phyloP scores from a whole-genome alignment of 2,888 invertebrate genomes.

The Zygothrica quintamaculata region DNA sequence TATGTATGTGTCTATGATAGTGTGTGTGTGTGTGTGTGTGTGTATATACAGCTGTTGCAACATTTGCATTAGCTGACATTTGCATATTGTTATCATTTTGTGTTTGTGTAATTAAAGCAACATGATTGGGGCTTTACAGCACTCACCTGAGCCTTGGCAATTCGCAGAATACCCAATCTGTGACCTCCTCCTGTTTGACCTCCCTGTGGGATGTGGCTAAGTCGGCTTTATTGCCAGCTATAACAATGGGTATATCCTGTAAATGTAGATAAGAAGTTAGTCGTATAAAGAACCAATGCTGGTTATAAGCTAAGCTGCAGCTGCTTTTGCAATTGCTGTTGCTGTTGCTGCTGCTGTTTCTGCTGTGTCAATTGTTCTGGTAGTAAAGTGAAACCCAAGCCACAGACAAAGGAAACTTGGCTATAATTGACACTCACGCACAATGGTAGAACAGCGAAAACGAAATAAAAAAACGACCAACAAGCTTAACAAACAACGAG shows the following conservation, averaged over 20 bases:
- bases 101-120: conserved; percentile 40
- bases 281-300: conserved; percentile 8
- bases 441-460: conserved; percentile 30
- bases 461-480: conserved; percentile 24
- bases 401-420: conserved; percentile 42
- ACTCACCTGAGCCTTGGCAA: conserved; percentile 89
- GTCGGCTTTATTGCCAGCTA: conserved; percentile 94
- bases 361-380: conserved; percentile 10
- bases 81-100: conserved; percentile 25
- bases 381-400: conserved; percentile 33
- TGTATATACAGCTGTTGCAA: conserved; percentile 3
- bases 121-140: neutral
- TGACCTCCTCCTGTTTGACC: conserved; percentile 91
- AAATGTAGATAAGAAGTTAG: conserved; percentile 61
- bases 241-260: conserved; percentile 92
- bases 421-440: conserved; percentile 60
- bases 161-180: conserved; percentile 92
- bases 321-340: neutral
- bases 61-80: conserved; percentile 36
- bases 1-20: neutral
- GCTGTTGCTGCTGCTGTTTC: neutral
- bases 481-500: conserved; percentile 3
- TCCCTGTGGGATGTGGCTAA: conserved; percentile 89
- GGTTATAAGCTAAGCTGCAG: conserved; percentile 6
- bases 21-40: conserved; percentile 5